Evolutionary conservation across 2,797 vertebrate genomes (phyloP), one percentile per base, ranked within the genome.

Genomic region (Gymnoscopelus braueri): DNA sequence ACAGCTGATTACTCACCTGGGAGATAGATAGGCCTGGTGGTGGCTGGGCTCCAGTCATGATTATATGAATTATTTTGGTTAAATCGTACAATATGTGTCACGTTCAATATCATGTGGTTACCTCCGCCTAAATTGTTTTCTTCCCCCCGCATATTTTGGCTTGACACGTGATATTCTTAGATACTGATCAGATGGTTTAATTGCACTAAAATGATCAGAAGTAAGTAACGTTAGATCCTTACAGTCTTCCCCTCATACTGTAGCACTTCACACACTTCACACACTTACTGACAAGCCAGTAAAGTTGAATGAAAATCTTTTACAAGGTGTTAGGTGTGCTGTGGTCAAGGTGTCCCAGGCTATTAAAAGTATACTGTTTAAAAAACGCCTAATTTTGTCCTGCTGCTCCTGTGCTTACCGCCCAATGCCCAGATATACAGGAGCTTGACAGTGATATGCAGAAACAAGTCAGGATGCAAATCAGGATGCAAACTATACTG

Each of bases 1-100:
- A 2, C 69, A 69, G 75, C 78, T 79, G 77, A 81, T 80, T 80
- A 79, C 81, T 86, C 82, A 92, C 84, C 87, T 92, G 86, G 52
- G 64, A 84, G 82, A 69, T 60, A 84, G 82, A 69, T 60, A 58
- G 77, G 55, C 60, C 19, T 78, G 66, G 79, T 75, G 70, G 71
- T 58, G 74, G 68, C 39, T 44, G 39, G 39, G 39, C 39, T 44
- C 39, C 7, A 67, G 39, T 73, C 3, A 8, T 67, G 71, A 79
- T 83, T 75, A 78, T 66, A 77, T 63, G 54, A 54, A 23, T 57
- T 71, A 14, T 71, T 81, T 81, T 65, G 23, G 63, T 56, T 39
- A 49, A 69, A 74, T 72, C 44, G 63, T 55, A 52, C 23, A 26
- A 69, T 60, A 56, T 52, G 50, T 63, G 72, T 75, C 49, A 65